phyloP scores from a whole-genome alignment of 2,888 invertebrate species.

The Pyrrhia umbra region DNA sequence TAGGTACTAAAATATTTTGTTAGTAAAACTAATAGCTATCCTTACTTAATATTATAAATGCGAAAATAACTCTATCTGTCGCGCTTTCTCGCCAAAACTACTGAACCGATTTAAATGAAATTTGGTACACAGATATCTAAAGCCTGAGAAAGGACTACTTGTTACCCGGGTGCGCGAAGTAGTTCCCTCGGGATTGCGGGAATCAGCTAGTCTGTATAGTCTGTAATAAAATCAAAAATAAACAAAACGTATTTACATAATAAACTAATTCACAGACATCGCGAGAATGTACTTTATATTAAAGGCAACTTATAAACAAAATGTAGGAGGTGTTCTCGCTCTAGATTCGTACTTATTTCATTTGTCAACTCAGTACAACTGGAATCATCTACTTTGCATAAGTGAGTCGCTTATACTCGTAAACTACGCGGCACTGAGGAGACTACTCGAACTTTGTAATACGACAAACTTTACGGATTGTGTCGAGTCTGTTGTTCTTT shows the following conservation, averaged over 20 bases:
- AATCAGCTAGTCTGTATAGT: too few species aligned
- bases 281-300: conserved; percentile 9
- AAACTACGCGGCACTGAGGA: conserved; percentile 42
- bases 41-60: neutral
- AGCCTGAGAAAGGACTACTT: too few species aligned
- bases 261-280: neutral
- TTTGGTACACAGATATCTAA: too few species aligned
- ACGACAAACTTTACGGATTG: conserved; percentile 52
- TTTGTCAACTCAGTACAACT: conserved; percentile 56
- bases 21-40: neutral
- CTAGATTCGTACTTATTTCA: conserved; percentile 40
- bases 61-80: neutral
- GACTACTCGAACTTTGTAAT: conserved; percentile 50
- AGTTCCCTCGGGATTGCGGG: too few species aligned
- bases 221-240: neutral
- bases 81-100: too few species aligned
- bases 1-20: neutral
- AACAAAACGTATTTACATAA: neutral
- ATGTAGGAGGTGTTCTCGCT: neutral
- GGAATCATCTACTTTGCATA: conserved; percentile 58
- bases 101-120: too few species aligned
- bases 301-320: conserved; percentile 21
- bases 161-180: too few species aligned
- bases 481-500: conserved; percentile 35
- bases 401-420: conserved; percentile 58